A percentile compares a stretch with the other conserved stretches of the same genome.
Evolutionary conservation across 1,140 invertebrate genomes (phyloP).

Genomic region (Popillia japonica): DNA sequence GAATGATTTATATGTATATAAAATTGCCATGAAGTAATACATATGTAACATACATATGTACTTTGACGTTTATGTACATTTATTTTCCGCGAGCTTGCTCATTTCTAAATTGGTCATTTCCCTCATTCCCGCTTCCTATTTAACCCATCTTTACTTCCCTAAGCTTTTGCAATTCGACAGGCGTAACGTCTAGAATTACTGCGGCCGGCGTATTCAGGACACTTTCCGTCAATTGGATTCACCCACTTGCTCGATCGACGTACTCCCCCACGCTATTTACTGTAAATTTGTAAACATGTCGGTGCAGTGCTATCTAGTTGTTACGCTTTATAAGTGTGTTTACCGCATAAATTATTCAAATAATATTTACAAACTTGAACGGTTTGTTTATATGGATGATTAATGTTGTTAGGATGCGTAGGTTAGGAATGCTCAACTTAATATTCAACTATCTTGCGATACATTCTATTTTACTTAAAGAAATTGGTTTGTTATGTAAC

Average conservation of each 20-base stretch:
- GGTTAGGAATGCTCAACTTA: neutral
- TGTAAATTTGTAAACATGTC: neutral
- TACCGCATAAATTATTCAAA: neutral
- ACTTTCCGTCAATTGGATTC: neutral
- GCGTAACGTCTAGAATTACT: slow-evolving; percentile 11
- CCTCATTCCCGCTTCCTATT: slow-evolving; percentile 20
- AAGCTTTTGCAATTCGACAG: neutral
- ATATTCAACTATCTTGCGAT: neutral
- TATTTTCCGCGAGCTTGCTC: slow-evolving; percentile 5
- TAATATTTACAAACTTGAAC: neutral
- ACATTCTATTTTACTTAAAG: no score
- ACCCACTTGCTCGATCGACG: neutral
- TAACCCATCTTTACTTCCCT: slow-evolving; percentile 4
- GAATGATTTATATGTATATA: no score
- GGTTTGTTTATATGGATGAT: neutral
- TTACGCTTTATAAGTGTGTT: neutral
- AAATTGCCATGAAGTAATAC: no score
- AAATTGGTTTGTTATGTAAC: no score
- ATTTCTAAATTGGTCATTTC: slow-evolving; percentile 29
- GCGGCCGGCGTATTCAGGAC: neutral
- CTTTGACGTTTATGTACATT: slow-evolving; percentile 17
- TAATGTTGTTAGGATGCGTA: neutral
- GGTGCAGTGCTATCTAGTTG: neutral
- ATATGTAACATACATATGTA: neutral
- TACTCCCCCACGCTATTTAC: neutral